A percentile compares a stretch with the other conserved stretches of the same genome.
Evolutionary conservation across 1,140 invertebrate genomes (phyloP).

Genomic region (Piezodorus guildinii): DNA sequence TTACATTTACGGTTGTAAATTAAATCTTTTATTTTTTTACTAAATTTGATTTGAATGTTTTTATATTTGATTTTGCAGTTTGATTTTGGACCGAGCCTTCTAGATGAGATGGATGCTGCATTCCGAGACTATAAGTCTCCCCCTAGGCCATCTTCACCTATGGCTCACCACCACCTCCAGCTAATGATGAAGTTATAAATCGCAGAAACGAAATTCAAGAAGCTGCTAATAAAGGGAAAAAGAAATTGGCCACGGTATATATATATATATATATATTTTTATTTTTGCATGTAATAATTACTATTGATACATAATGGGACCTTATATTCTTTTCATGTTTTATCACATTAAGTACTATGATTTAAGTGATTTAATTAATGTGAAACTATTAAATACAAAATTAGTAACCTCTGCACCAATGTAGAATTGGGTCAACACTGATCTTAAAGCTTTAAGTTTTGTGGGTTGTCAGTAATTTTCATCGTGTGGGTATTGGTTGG

Average conservation of each 20-base stretch:
- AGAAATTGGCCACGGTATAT: conserved; percentile 56
- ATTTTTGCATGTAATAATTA: too few relatives aligned
- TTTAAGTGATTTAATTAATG: too few relatives aligned
- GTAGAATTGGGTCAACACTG: too few relatives aligned
- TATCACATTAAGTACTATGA: too few relatives aligned
- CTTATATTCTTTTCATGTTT: too few relatives aligned
- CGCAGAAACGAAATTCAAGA: conserved; percentile 62
- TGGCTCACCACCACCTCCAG: conserved; percentile 35
- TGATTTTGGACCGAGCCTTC: conserved; percentile 82
- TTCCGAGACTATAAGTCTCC: conserved; percentile 58
- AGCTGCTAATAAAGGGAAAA: conserved; percentile 36
- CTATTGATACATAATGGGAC: too few relatives aligned
- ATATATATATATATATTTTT: neutral
- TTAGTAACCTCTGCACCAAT: too few relatives aligned
- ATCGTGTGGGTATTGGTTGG: too few relatives aligned
- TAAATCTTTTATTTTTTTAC: neutral
- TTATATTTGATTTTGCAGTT: conserved; percentile 35
- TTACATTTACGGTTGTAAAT: too few relatives aligned
- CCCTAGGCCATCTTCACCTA: conserved; percentile 34
- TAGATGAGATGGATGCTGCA: conserved; percentile 93
- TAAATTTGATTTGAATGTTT: neutral
- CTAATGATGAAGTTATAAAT: conserved; percentile 52
- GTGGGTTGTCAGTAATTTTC: too few relatives aligned
- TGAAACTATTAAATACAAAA: too few relatives aligned
- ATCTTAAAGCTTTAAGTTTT: too few relatives aligned